phyloP scores from a whole-genome alignment of 2,888 invertebrate genomes.

The Alloscopus bannaensis region DNA sequence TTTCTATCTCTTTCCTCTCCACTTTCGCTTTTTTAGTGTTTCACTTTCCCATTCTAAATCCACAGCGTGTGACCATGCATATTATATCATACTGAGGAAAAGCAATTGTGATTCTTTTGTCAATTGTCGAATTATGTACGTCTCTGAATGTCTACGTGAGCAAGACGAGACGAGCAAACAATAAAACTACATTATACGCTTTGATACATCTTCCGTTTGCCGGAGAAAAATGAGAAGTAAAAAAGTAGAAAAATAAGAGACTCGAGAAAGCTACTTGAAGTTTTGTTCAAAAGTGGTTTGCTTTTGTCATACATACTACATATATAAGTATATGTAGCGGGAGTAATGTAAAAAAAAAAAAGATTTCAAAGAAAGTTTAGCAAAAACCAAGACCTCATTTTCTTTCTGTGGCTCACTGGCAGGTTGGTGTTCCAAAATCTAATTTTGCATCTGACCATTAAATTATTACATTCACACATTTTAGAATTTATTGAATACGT shows the following conservation, averaged over 20 bases:
- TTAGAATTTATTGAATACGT: too few relatives aligned
- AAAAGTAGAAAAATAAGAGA: not conserved
- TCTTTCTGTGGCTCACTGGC: too few relatives aligned
- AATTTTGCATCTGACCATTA: too few relatives aligned
- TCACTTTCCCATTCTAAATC: conserved; percentile 19
- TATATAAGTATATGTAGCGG: not conserved
- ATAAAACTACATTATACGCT: too few relatives aligned
- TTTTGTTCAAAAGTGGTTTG: too few relatives aligned
- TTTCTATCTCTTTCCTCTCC: conserved; percentile 14
- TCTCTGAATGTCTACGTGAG: too few relatives aligned
- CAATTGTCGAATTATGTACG: too few relatives aligned
- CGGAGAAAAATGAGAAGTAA: not conserved
- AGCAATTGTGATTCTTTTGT: not conserved
- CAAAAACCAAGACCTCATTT: not conserved
- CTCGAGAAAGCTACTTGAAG: not conserved
- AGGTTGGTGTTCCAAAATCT: too few relatives aligned
- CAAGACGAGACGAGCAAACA: too few relatives aligned
- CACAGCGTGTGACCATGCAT: conserved; percentile 20
- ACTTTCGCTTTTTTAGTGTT: not conserved
- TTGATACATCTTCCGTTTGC: too few relatives aligned
- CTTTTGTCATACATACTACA: too few relatives aligned
- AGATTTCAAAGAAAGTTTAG: not conserved
- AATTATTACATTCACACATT: too few relatives aligned
- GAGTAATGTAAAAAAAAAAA: conserved; percentile 1
- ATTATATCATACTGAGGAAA: not conserved